These are phyloP conservation scores for Meiosimyza decipiens DNA, from an alignment of 2,888 invertebrate genomes.

Conservation along the genomic window DNA sequence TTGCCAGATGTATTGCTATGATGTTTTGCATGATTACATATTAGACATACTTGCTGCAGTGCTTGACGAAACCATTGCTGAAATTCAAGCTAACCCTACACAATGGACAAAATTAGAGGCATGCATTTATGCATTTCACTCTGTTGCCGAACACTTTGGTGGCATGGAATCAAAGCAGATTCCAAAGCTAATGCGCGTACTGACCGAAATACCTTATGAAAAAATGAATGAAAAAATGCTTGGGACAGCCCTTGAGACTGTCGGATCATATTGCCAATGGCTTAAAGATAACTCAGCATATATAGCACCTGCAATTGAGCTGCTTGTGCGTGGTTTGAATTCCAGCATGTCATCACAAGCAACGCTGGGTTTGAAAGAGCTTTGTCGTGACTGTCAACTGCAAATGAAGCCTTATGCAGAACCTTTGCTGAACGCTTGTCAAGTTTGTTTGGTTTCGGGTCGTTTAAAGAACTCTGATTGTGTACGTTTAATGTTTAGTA, in stretches of 20 bases:
- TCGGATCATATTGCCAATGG: slow-evolving; percentile 90
- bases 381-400: slow-evolving; percentile 82
- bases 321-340: slow-evolving; percentile 76
- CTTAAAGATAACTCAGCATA: slow-evolving; percentile 77
- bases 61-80: slow-evolving; percentile 70
- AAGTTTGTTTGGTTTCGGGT: slow-evolving; percentile 71
- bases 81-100: slow-evolving; percentile 63
- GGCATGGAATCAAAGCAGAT: slow-evolving; percentile 70
- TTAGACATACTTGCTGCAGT: slow-evolving; percentile 77
- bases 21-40: slow-evolving; percentile 80
- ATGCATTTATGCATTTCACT: slow-evolving; percentile 74
- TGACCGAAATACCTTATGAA: slow-evolving; percentile 74
- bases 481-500: slow-evolving; percentile 79
- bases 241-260: slow-evolving; percentile 79
- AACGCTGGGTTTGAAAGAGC: slow-evolving; percentile 88
- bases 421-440: slow-evolving; percentile 79
- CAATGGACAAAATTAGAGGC: slow-evolving; percentile 75
- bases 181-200: slow-evolving; percentile 72
- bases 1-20: slow-evolving; percentile 84
- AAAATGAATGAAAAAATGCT: slow-evolving; percentile 73
- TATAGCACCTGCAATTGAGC: slow-evolving; percentile 75
- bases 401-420: slow-evolving; percentile 81
- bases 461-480: slow-evolving; percentile 75
- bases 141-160: slow-evolving; percentile 74
- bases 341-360: slow-evolving; percentile 80